A percentile compares a stretch with the other conserved stretches of the same genome.
phyloP scores from a whole-genome alignment of 2,113 vertebrate genomes.

The Pyxicephalus adspersus region DNA sequence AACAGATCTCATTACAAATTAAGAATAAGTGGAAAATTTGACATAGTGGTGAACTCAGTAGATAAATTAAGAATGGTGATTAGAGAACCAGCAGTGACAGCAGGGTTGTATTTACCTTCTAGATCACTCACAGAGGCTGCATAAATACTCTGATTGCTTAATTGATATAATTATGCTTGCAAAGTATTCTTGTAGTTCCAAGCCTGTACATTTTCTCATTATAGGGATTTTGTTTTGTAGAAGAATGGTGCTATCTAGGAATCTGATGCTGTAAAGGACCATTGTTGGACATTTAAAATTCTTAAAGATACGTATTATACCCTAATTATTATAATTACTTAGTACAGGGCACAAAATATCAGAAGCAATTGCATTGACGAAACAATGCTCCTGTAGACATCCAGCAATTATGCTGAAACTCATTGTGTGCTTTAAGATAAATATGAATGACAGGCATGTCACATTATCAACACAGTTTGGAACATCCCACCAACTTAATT shows the following conservation, averaged over 20 bases:
- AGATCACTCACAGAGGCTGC: slow-evolving; percentile 21
- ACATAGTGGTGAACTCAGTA: not conserved
- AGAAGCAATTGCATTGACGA: too few relatives aligned
- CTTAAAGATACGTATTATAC: not conserved
- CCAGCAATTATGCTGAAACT: too few relatives aligned
- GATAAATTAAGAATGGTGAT: not conserved
- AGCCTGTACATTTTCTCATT: not conserved
- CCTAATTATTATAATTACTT: too few relatives aligned
- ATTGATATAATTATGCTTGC: slow-evolving; percentile 38
- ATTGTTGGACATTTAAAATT: not conserved
- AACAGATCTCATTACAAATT: not conserved
- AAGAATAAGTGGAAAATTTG: slow-evolving; percentile 6
- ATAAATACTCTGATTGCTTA: slow-evolving; percentile 44
- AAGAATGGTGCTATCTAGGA: not conserved
- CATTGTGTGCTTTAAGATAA: too few relatives aligned
- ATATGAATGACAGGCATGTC: too few relatives aligned
- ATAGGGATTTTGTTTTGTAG: not conserved
- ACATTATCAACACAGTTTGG: too few relatives aligned
- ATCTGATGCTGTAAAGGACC: not conserved
- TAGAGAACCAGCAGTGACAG: slow-evolving; percentile 16
- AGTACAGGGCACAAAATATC: not conserved
- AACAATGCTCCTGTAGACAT: too few relatives aligned
- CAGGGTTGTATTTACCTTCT: slow-evolving; percentile 16
- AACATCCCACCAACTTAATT: too few relatives aligned
- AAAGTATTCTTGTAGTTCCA: slow-evolving; percentile 10